A percentile compares a stretch with the other conserved stretches of the same genome.
These are phyloP conservation scores for Trachymyrmex cornetzi DNA, from an alignment of 1,140 invertebrate species.

Conservation along the genomic window DNA sequence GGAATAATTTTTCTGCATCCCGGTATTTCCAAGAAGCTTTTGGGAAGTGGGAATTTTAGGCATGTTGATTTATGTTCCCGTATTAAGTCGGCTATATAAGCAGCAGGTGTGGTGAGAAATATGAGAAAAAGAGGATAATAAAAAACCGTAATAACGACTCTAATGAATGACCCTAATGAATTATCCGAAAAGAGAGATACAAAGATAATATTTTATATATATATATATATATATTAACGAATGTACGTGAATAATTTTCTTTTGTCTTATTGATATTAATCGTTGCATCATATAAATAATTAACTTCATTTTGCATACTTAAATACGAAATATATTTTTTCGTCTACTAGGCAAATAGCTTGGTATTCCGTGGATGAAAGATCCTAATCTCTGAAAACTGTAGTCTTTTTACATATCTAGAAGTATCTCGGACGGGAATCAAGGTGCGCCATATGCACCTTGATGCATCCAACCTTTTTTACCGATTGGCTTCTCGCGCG, in stretches of 20 bases:
- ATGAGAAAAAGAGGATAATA: not conserved
- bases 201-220: not conserved
- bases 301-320: not conserved
- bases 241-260: not conserved
- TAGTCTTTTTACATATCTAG: constrained; percentile 1
- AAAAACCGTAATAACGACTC: constrained; percentile 9
- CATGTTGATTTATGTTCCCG: not conserved
- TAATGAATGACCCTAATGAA: constrained; percentile 16
- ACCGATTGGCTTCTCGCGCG: constrained; percentile 60
- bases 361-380: constrained; percentile 1
- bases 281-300: not conserved
- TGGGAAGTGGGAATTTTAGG: constrained; percentile 15
- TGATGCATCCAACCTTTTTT: constrained; percentile 45
- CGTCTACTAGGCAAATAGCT: not conserved
- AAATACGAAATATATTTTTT: not conserved
- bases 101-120: not conserved
- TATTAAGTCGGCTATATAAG: not conserved
- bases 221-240: not conserved
- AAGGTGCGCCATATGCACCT: constrained; percentile 51
- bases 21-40: not conserved
- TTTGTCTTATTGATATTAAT: not conserved
- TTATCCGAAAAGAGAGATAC: not conserved
- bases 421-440: constrained; percentile 48
- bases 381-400: constrained; percentile 37
- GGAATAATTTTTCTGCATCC: constrained; percentile 35